Base-by-base conservation (phyloP, 2,113 vertebrate genomes). In the Apodemus speciosus region DNA sequence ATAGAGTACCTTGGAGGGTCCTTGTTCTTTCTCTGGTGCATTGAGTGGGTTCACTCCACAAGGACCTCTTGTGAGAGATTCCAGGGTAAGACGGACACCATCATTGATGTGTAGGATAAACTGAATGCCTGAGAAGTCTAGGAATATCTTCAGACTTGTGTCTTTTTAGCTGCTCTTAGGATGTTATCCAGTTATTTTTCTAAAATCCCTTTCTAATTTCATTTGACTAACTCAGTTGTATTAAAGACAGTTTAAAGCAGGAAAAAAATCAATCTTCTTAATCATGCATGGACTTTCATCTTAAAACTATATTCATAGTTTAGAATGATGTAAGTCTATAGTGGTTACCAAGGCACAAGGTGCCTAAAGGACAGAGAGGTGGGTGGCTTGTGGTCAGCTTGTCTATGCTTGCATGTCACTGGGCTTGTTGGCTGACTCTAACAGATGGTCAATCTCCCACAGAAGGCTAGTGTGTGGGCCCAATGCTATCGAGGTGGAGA, bases 391-490 rank as follows among this genome's bases (percentile, higher is more conserved):
- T 49, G 58, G 35, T 89, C 89, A 40, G 25, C 53, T n/a, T 75
- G 25, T 2, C 32, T 96, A 11, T 75, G 49, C 27, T 87, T 18
- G 49, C 43, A 76, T 85, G n/a, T 58, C 20, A 25, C 16, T 51
- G 46, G 79, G 32, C 40, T 62, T 58, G 2, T 58, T 71, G 56
- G 5, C 71, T 85, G 35, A 68, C 9, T 27, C 75, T 97, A 92
- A 97, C 13, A 20, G 76, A 43, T 79, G 72, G 13, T 73, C n/a
- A 13, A 30, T 94, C 49, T 97, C 53, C 60, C 86, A 6, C 94
- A 98, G 98, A 94, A 97, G 97, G 83, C 79, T 98, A 40, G 96
- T 98, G 35, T 98, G 98, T 69, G 98, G 98, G 10, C 97, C 98
- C 56, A 98, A 98, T 84, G 86, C 97, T 84, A 98, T 98, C 0